A percentile compares a stretch with the other conserved stretches of the same genome.
Evolutionary conservation across 2,113 vertebrate species (phyloP).

Genomic region (Rostratula benghalensis): DNA sequence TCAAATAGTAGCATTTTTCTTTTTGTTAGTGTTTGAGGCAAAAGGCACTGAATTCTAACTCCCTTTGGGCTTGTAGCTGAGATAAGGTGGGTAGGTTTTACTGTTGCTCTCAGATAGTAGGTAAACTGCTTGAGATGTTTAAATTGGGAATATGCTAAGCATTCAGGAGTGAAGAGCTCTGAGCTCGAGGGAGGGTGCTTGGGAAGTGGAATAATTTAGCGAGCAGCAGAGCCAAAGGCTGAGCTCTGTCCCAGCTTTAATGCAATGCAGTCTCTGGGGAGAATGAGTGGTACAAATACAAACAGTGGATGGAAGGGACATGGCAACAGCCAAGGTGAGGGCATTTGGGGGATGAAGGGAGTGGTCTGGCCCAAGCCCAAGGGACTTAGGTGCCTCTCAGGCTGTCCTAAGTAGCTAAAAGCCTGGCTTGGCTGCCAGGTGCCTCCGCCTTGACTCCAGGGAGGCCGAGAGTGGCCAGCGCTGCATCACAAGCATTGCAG

Average conservation of each 20-base stretch:
- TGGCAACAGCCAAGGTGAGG: neutral
- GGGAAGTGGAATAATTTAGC: neutral
- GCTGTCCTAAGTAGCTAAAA: fast-evolving
- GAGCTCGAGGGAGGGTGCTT: neutral
- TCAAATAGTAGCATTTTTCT: neutral
- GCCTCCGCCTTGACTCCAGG: fast-evolving
- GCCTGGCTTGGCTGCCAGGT: neutral
- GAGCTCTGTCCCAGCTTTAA: neutral
- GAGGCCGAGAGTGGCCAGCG: fast-evolving
- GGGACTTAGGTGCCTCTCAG: neutral
- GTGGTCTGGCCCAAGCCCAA: neutral
- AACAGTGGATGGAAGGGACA: neutral
- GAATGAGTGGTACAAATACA: fast-evolving
- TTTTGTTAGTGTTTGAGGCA: neutral
- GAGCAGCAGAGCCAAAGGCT: neutral
- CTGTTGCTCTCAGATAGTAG: neutral
- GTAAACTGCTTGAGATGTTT: constrained; percentile 34
- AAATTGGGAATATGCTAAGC: constrained; percentile 16
- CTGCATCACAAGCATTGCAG: fast-evolving
- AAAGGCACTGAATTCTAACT: neutral
- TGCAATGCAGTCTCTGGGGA: fast-evolving
- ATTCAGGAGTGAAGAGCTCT: neutral
- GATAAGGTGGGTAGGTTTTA: constrained; percentile 34
- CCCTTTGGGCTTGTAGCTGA: constrained; percentile 43
- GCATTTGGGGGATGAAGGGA: neutral